These are phyloP conservation scores for Idaea dimidiata DNA, from an alignment of 2,888 invertebrate species.

Conservation along the genomic window DNA sequence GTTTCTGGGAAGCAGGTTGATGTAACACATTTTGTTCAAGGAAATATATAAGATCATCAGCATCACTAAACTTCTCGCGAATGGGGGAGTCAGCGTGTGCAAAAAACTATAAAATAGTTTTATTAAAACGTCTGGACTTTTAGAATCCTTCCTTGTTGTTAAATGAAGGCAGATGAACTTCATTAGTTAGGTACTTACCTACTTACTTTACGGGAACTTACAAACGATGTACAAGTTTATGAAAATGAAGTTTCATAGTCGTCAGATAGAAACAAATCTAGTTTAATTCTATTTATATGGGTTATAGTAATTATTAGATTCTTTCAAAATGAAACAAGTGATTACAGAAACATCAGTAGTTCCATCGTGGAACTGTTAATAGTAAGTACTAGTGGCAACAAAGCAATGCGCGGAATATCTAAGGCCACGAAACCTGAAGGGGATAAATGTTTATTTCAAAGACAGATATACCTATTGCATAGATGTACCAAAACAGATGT, in stretches of 20 bases:
- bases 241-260: too few species aligned
- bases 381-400: too few species aligned
- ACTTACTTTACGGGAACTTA: too few species aligned
- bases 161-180: not conserved
- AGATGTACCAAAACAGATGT: not conserved
- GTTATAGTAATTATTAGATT: too few species aligned
- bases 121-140: not conserved
- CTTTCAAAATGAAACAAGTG: too few species aligned
- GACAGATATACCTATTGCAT: not conserved
- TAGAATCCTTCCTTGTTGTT: not conserved
- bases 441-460: not conserved
- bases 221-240: too few species aligned
- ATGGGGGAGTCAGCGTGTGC: constrained; percentile 17
- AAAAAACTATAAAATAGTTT: constrained; percentile 3
- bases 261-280: too few species aligned
- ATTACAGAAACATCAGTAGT: too few species aligned
- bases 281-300: too few species aligned
- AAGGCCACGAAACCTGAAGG: too few species aligned
- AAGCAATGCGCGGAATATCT: too few species aligned
- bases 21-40: constrained; percentile 28
- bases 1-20: constrained; percentile 32
- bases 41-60: constrained; percentile 27
- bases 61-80: constrained; percentile 26
- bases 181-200: not conserved
- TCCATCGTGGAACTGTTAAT: too few species aligned